Percentiles rank a stretch among this genome's conserved stretches.
Conservation (phyloP, 2,888 invertebrate species). For the Drosophila pseudotalamancana region DNA sequence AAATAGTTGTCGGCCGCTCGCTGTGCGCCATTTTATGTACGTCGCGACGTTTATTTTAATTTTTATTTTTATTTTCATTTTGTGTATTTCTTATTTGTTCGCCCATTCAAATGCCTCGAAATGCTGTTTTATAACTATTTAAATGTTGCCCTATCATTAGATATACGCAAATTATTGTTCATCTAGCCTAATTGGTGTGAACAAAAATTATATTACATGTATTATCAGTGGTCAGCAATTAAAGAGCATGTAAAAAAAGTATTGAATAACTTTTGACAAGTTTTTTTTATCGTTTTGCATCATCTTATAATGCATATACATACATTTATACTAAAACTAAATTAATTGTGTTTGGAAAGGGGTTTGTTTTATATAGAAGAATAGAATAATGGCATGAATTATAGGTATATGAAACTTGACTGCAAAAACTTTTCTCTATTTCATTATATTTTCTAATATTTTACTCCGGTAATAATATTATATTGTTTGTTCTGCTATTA, state of each 20-base stretch:
- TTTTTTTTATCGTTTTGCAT: not conserved
- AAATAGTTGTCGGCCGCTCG: slow-evolving; percentile 36
- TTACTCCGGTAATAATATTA: no score
- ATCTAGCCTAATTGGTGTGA: slow-evolving; percentile 32
- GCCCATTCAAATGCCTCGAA: slow-evolving; percentile 4
- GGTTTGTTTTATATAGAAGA: no score
- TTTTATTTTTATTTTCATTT: slow-evolving; percentile 5
- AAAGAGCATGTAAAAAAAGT: not conserved
- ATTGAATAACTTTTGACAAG: not conserved
- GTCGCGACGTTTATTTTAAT: slow-evolving; percentile 24
- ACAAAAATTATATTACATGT: not conserved
- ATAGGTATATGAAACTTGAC: no score
- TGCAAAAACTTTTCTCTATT: no score
- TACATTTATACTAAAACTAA: not conserved
- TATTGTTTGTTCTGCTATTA: no score
- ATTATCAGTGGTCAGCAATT: slow-evolving; percentile 3
- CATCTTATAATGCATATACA: not conserved
- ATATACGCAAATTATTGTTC: slow-evolving; percentile 9
- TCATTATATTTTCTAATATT: no score
- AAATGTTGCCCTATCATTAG: slow-evolving; percentile 10
- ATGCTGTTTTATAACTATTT: slow-evolving; percentile 9
- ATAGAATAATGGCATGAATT: no score
- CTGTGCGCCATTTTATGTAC: slow-evolving; percentile 43
- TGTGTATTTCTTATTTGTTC: not conserved
- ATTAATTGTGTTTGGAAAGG: no score